Conservation (phyloP, 1,140 invertebrate genomes). For the Diachasmimorpha longicaudata region DNA sequence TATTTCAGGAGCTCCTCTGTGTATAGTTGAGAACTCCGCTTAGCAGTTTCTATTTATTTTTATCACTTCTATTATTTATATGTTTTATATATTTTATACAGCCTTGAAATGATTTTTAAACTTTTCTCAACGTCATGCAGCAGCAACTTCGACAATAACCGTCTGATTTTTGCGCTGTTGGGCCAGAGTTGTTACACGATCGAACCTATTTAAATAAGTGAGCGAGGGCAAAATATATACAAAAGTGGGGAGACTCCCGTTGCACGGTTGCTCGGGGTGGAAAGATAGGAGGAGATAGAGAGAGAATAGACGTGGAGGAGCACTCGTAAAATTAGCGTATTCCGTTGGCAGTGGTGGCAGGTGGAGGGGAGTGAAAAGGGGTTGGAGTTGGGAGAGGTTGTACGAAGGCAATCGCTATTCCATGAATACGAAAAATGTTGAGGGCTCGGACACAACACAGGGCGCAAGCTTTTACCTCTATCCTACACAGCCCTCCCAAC, state of each 20-base stretch:
- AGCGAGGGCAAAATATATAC: slow-evolving; percentile 23
- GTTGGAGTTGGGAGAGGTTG: slow-evolving; percentile 1
- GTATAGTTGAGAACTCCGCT: no score
- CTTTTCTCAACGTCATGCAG: no score
- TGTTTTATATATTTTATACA: no score
- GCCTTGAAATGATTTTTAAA: no score
- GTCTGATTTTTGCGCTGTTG: slow-evolving; percentile 3
- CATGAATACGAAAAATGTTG: slow-evolving; percentile 58
- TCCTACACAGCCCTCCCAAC: background rate
- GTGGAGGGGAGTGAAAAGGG: slow-evolving; percentile 21
- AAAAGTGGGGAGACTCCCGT: slow-evolving; percentile 27
- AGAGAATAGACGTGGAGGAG: slow-evolving; percentile 11
- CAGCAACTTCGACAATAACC: no score
- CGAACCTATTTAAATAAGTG: slow-evolving; percentile 40
- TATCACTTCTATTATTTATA: no score
- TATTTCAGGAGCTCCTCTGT: no score
- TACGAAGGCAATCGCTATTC: slow-evolving; percentile 54
- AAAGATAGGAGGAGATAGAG: slow-evolving; percentile 12
- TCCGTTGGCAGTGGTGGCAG: slow-evolving; percentile 41
- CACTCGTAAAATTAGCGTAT: slow-evolving; percentile 54
- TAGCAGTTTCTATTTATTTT: no score
- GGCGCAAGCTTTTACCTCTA: slow-evolving; percentile 20
- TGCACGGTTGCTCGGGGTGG: slow-evolving; percentile 24
- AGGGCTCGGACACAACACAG: slow-evolving; percentile 2
- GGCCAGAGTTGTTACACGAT: slow-evolving; percentile 24